Evolutionary conservation across 2,113 vertebrate species (phyloP).

Genomic region (Hiodon tergisus): DNA sequence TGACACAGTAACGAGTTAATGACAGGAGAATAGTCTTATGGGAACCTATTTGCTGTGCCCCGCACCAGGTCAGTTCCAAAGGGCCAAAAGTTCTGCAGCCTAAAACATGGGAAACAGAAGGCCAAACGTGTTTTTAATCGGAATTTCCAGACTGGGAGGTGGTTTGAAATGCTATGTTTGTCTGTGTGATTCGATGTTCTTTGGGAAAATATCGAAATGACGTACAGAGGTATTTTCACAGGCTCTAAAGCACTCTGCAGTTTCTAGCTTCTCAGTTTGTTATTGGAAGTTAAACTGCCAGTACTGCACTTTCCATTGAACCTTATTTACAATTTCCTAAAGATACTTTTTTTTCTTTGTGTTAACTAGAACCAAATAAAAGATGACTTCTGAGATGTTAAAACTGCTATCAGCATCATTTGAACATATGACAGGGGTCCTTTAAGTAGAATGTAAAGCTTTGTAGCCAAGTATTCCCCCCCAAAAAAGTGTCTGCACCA

Average conservation of each 20-base stretch:
- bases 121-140: constrained; percentile 7
- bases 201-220: constrained; percentile 2
- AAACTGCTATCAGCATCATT: too few relatives aligned
- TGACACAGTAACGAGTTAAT: neutral
- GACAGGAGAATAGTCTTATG: neutral
- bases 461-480: too few relatives aligned
- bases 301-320: too few relatives aligned
- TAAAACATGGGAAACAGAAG: constrained; percentile 4
- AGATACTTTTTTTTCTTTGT: too few relatives aligned
- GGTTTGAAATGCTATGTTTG: neutral
- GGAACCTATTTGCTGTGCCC: constrained; percentile 1
- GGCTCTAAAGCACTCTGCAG: neutral
- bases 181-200: neutral
- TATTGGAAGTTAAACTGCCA: too few relatives aligned
- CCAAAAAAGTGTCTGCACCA: too few relatives aligned
- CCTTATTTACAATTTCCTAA: too few relatives aligned
- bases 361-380: too few relatives aligned
- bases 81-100: neutral
- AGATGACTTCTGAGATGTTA: too few relatives aligned
- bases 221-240: neutral
- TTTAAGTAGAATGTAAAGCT: too few relatives aligned
- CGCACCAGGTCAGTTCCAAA: neutral
- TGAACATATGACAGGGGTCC: too few relatives aligned
- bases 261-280: neutral
- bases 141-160: neutral